A percentile compares a stretch with the other conserved stretches of the same genome.
phyloP scores from a whole-genome alignment of 2,888 invertebrate genomes.

The Incurvaria masculella region DNA sequence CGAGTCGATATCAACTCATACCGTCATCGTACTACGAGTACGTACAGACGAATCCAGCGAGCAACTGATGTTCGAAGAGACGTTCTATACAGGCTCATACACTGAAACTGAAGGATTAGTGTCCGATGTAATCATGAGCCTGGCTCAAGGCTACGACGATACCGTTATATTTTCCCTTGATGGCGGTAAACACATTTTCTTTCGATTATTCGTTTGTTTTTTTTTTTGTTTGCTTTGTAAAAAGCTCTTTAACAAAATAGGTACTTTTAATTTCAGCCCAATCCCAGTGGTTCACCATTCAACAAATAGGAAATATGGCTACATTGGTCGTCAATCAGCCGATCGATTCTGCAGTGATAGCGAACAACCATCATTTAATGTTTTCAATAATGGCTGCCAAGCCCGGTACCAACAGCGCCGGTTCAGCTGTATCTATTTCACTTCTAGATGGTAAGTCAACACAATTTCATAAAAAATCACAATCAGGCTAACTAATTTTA shows the following conservation, averaged over 20 bases:
- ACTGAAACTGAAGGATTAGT: conserved; percentile 3
- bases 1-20: conserved; percentile 17
- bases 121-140: conserved; percentile 16
- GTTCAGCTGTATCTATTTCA: conserved; percentile 1
- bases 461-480: too few relatives aligned
- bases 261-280: conserved; percentile 11
- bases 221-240: background rate
- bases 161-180: conserved; percentile 24
- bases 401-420: background rate
- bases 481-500: conserved; percentile 13
- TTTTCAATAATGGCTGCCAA: conserved; percentile 2
- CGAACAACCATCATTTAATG: background rate
- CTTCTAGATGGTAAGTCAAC: background rate
- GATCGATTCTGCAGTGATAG: background rate
- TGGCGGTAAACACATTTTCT: conserved; percentile 22
- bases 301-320: conserved; percentile 12
- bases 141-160: conserved; percentile 25
- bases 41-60: conserved; percentile 7
- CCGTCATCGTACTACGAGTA: conserved; percentile 22
- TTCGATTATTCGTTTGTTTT: background rate
- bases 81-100: conserved; percentile 22
- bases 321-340: conserved; percentile 9
- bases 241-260: background rate
- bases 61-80: conserved; percentile 16
- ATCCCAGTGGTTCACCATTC: conserved; percentile 19